phyloP scores from a whole-genome alignment of 2,797 vertebrate species.

The Sebastes ruberrimus region DNA sequence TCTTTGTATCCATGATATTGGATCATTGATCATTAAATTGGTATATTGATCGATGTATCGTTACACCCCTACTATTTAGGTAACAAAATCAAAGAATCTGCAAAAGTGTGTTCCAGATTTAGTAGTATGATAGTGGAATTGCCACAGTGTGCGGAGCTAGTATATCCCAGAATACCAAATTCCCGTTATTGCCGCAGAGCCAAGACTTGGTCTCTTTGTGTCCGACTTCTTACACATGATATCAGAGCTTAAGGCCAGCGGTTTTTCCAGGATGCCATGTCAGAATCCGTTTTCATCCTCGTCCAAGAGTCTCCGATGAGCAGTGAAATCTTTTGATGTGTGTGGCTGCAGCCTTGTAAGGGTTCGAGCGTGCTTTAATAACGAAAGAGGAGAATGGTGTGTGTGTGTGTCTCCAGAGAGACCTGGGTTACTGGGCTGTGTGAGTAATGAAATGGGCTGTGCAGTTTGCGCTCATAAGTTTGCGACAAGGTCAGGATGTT shows the following conservation, averaged over 20 bases:
- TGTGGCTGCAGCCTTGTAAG: constrained; percentile 18
- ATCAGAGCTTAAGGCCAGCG: constrained; percentile 19
- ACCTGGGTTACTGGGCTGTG: constrained; percentile 19
- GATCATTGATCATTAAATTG: too few species aligned
- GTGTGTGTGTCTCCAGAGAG: constrained; percentile 2
- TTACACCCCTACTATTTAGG: neutral
- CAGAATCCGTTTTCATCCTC: constrained; percentile 59
- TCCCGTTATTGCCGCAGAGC: neutral
- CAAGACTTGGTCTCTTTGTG: neutral
- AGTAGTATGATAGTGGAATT: neutral
- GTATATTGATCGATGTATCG: too few species aligned
- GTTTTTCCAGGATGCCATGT: constrained; percentile 36
- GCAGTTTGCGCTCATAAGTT: constrained; percentile 44
- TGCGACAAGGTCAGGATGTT: constrained; percentile 60
- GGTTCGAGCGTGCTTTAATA: constrained; percentile 23
- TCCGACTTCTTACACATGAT: constrained; percentile 4
- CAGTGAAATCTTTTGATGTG: constrained; percentile 34
- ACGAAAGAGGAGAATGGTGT: constrained; percentile 14
- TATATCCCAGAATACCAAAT: neutral
- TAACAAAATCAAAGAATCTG: neutral
- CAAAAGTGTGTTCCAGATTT: neutral
- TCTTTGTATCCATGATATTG: too few species aligned
- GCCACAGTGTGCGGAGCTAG: neutral
- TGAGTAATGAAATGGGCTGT: constrained; percentile 48
- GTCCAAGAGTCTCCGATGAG: constrained; percentile 50